Evolutionary conservation across 2,113 vertebrate species (phyloP), one percentile per base, ranked within the genome.

Genomic region (Himantopus leucocephalus): DNA sequence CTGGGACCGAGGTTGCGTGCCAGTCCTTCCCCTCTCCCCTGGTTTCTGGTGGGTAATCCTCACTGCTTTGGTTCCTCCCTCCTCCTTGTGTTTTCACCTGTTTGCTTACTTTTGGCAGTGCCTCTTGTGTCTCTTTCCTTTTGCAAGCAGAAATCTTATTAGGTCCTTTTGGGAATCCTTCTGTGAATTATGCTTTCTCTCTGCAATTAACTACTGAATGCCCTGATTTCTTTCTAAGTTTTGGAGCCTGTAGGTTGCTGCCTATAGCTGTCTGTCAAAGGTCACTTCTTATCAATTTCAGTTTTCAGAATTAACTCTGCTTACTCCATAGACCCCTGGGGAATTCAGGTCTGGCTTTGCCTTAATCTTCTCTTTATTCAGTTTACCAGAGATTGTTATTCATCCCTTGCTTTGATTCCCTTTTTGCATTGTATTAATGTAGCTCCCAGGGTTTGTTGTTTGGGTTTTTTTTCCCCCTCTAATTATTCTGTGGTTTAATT

Each of bases 31-130:
- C 14, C 6, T 66, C 3, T 17, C 7, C 2, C 0, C 0, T 11
- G 8, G 8, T 64, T 58, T n/a, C 14, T 41, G 12, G 9, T 35
- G 13, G 11, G 34, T 27, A 20, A 39, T 37, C 5, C 21, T 48
- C 10, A 17, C 10, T 2, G 0, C 4, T 30, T 13, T 0, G 1
- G 3, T 32, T 50, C 50, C 34, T 60, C 14, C 35, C 10, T 32
- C 56, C 34, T 53, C 2, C 1, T 9, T 6, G 16, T 7, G 1
- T 35, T 75, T 84, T 48, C 13, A n/a, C 30, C 8, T 12, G 0
- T 27, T 55, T 64, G 10, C 17, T 64, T 35, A 5, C 10, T 37
- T 27, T 27, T 82, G 19, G 48, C n/a, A 32, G 21, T 5, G 3
- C 14, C 21, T 56, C 32, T 55, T 24, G 9, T 19, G 8, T 43